phyloP scores from a whole-genome alignment of 2,888 invertebrate genomes.

The Netelia inedita region DNA sequence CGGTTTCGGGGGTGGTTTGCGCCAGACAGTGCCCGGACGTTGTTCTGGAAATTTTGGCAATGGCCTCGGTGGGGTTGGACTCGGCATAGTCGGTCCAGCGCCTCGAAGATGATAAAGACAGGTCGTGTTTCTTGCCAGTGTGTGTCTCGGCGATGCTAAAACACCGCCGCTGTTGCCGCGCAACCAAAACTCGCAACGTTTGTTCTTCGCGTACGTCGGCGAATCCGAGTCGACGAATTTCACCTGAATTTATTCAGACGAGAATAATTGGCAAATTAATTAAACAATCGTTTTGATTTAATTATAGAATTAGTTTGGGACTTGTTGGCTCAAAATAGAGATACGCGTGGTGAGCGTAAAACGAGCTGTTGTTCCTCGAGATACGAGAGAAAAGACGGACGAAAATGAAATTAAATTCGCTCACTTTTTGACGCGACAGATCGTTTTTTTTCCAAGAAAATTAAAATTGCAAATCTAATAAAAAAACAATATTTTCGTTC shows the following conservation, averaged over 20 bases:
- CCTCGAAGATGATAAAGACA: conserved; percentile 94
- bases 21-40: conserved; percentile 84
- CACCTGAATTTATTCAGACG: conserved; percentile 86
- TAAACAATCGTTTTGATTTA: not conserved
- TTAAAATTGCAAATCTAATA: too few relatives aligned
- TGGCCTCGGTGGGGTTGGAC: conserved; percentile 85
- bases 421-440: too few relatives aligned
- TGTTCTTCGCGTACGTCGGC: conserved; percentile 93
- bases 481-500: too few relatives aligned
- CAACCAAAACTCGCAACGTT: conserved; percentile 95
- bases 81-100: conserved; percentile 86
- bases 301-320: too few relatives aligned
- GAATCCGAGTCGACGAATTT: conserved; percentile 94
- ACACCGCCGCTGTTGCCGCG: conserved; percentile 92
- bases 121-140: conserved; percentile 94
- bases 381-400: too few relatives aligned
- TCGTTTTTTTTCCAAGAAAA: too few relatives aligned
- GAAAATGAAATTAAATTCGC: too few relatives aligned
- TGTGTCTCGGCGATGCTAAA: conserved; percentile 93
- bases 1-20: conserved; percentile 86
- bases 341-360: too few relatives aligned
- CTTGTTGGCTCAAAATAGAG: too few relatives aligned
- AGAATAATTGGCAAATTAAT: not conserved
- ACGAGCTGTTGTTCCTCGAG: too few relatives aligned
- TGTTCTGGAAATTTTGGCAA: conserved; percentile 84